Base-by-base conservation (phyloP, 2,888 invertebrate genomes). In the Sceliomorpha sp. region DNA sequence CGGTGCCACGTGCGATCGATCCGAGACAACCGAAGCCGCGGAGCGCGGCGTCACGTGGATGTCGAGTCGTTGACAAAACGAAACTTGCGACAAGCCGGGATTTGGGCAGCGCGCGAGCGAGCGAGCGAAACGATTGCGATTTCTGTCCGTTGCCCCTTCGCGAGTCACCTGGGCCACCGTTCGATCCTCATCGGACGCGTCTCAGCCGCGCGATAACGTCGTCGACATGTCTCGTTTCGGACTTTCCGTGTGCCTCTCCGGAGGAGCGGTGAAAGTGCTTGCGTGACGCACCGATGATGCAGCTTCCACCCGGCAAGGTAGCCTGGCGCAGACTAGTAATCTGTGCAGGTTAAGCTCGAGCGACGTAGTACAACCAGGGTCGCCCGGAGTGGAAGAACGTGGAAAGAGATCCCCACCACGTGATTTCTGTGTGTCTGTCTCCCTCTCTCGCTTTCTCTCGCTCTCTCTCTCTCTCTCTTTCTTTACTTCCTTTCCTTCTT, bases 311-410 rank as follows among this genome's bases (percentile, higher is more conserved):
- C 76, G 66, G 76, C 70, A 73, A 75, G 75, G 70, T 71, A 75
- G 82, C 78, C 73, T 73, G 76, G 72, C 79, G 75, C 80, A 76
- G 79, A 82, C 82, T 82, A 82, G 80, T 81, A 83, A 82, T 78
- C 80, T 76, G 75, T 71, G 75, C 81, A 77, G 78, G 78, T 81
- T 75, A 80, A 80, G 76, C 81, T 62, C 76, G 75, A 75, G 75
- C 78, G 72, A 81, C 80, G 82, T 81, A 59, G 53, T 72, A 75
- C 74, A 69, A 67, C 62, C 71, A 59, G 71, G 55, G 68, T 71
- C 59, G 60, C 59, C 64, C 68, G 58, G 59, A 58, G 72, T 12
- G 58, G 53, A 56, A 42, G 51, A 55, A 51, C 20, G 47, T 45
- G 47, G 60, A 60, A 64, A 64, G 51, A 55, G 69, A 42, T 60